Evolutionary conservation across 2,888 invertebrate species (phyloP), one percentile per base, ranked within the genome.

Genomic region (Philaethria dido): DNA sequence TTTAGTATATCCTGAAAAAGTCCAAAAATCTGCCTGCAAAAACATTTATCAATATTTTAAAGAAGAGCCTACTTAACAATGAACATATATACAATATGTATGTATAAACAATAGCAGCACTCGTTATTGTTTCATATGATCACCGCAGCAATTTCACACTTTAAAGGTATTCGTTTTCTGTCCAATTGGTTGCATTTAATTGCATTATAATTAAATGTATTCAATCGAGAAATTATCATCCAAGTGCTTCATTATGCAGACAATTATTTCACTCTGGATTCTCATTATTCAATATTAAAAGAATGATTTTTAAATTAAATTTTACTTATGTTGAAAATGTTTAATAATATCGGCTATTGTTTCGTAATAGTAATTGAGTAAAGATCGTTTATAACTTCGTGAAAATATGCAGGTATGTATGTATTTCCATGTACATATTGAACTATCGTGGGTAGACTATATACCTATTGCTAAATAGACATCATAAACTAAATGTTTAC

Each of bases 211-310:
- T 59, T 67, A 60, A 50, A 64, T 60, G 55, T 57, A 60, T 29
- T 44, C 50, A 55, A 42, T 63, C 67, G 44, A 64, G 61, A 68
- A 64, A 64, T 61, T 61, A 44, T 54, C 36, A 36, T 68, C 55
- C 42, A 68, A 64, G 50, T 25, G 25, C 22, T 68, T 68, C 45
- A 64, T 64, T 48, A 55, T 33, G 54, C 42, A 47, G 39, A 20
- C 25, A 29, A 64, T 54, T 50, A 39, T 50, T 39, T 54, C 33
- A 25, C 50, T 52, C 44, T 20, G 48, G 14, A 54, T 59, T 57
- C 14, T 45, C 52, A 54, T 47, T 60, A 52, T 36, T 18, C 5
- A 57, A 64, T 64, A 42, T 3, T 57, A 25, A 42, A 39, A 13
- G 42, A 42, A 57, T 42, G 1, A 42, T 57, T 57, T 42, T 52